Base-by-base conservation (phyloP, 2,797 vertebrate species). In the Gallirallus australis region DNA sequence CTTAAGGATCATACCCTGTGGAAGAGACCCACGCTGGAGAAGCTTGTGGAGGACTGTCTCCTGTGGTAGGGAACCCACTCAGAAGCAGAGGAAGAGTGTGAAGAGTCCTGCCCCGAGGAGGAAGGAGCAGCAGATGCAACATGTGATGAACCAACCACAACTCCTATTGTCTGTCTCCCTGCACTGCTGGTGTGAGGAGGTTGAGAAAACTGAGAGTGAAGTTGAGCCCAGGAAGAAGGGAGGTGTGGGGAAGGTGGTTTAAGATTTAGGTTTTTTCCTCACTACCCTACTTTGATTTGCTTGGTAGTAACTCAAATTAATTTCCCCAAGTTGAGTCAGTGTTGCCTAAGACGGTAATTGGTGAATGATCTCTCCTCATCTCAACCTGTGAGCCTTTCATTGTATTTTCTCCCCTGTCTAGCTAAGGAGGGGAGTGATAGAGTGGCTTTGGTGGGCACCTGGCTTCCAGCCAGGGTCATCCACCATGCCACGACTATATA, bases 121-220 rank as follows among this genome's bases (percentile, higher is more conserved):
- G 24, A 56, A 40, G 20, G 13, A 64, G 6, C 1, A 0, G 50
- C 40, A 71, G 30, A 56, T 25, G 50, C 48, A 42, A 20, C 0
- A 1, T 35, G 31, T 33, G 45, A 81, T 19, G n/a, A 88, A 81
- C 53, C 13, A 12, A 52, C 19, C 4, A 2, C n/a, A 73, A 31
- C 6, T 2, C 8, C 4, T 5, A 24, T 9, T n/a, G 24, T 37
- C 20, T 3, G 2, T 48, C 20, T 11, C 24, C 6, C 30, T 31
- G n/a, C 1, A 5, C 11, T 0, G 1, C 20, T 60, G 1, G 0
- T 2, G 9, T 19, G 8, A 28, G 28, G 8, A 52, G 12, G 8
- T 7, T 60, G n/a, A 68, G 10, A 57, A 87, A 87, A 72, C 1
- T 1, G 3, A 9, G 37, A 31, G 21, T 52, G 12, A 60, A 82